Conservation (phyloP, 2,888 invertebrate species). For the Phaonia tiefii region DNA sequence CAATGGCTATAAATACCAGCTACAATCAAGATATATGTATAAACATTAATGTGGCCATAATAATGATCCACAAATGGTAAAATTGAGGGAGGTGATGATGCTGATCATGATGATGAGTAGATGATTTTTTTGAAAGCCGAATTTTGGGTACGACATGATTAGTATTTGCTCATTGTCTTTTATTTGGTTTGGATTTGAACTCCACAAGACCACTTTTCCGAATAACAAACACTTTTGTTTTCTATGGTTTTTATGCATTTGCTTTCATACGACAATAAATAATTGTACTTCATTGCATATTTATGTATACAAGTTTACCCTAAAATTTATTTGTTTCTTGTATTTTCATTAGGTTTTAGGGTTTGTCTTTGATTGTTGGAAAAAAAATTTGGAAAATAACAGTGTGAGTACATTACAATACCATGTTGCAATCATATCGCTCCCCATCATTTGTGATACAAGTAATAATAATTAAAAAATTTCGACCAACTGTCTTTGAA, state of each 20-base stretch:
- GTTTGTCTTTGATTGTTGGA: too few species aligned
- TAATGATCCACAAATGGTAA: not conserved
- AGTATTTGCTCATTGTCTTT: constrained; percentile 41
- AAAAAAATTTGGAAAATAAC: too few species aligned
- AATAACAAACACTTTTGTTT: not conserved
- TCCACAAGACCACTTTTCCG: not conserved
- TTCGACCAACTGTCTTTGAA: too few species aligned
- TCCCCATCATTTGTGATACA: too few species aligned
- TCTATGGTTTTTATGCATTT: constrained; percentile 39
- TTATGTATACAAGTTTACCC: too few species aligned
- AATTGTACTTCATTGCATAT: constrained; percentile 60
- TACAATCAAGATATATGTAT: too few species aligned
- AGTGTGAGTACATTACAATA: too few species aligned
- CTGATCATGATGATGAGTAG: constrained; percentile 19
- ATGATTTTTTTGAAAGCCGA: not conserved
- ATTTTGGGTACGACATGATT: constrained; percentile 31
- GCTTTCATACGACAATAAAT: constrained; percentile 60
- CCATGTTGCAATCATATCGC: too few species aligned
- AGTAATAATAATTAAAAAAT: too few species aligned
- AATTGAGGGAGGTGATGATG: constrained; percentile 22
- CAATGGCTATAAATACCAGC: too few species aligned
- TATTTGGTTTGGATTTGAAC: not conserved
- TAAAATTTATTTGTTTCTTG: too few species aligned
- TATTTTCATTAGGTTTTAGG: too few species aligned
- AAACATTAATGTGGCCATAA: constrained; percentile 19